These are phyloP conservation scores for Trematomus loennbergii DNA, from an alignment of 2,113 vertebrate species.

Conservation along the genomic window DNA sequence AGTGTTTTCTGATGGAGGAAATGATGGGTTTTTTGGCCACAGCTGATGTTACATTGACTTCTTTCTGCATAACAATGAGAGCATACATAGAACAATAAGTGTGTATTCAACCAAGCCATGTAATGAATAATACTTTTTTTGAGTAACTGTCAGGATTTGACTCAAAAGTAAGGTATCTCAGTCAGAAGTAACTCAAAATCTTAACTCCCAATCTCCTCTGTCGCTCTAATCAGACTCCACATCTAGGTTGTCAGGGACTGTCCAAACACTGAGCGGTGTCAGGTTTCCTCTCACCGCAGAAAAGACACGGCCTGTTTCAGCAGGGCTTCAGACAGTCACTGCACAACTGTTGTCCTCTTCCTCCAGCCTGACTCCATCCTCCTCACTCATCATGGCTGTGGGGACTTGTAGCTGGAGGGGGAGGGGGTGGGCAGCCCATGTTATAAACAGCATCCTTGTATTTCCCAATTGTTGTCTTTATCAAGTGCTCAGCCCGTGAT, in stretches of 20 bases:
- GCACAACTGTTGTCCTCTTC: constrained; percentile 56
- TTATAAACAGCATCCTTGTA: constrained; percentile 63
- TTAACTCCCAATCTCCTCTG: not conserved
- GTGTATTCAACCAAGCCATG: no score
- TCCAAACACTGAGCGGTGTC: constrained; percentile 75
- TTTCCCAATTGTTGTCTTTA: constrained; percentile 76
- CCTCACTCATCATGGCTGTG: constrained; percentile 73
- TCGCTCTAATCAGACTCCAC: constrained; percentile 24
- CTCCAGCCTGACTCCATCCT: constrained; percentile 73
- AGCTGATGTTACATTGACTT: no score
- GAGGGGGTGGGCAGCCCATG: not conserved
- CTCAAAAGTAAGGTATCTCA: not conserved
- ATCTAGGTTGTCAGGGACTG: constrained; percentile 31
- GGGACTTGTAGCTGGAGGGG: not conserved
- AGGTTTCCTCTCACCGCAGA: constrained; percentile 55
- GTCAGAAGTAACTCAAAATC: not conserved
- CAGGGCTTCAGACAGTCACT: not conserved
- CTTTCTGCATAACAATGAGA: no score
- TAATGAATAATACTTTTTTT: no score
- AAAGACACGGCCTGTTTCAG: constrained; percentile 11
- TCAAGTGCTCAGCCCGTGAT: constrained; percentile 67
- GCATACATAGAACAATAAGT: no score
- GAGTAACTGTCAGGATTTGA: not conserved
- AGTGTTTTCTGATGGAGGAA: no score
- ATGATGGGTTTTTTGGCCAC: no score